Evolutionary conservation across 2,797 vertebrate species (phyloP).

Genomic region (Pampus argenteus): DNA sequence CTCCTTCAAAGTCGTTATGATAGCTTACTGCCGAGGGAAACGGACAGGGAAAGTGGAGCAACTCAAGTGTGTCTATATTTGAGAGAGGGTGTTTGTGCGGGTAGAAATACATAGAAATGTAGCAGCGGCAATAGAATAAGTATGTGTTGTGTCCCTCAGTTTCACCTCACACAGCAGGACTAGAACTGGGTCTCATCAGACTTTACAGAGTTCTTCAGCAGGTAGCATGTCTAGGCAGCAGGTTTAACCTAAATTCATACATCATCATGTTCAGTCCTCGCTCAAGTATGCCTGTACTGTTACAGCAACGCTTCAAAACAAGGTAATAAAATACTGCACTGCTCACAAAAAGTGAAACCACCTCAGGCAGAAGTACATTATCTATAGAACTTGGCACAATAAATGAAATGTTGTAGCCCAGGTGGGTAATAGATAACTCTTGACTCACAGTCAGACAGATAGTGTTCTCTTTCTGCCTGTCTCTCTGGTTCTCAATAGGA

Average conservation of each 20-base stretch:
- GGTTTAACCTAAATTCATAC: constrained; percentile 56
- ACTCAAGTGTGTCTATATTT: constrained; percentile 71
- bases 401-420: constrained; percentile 60
- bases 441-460: constrained; percentile 74
- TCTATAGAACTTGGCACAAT: constrained; percentile 65
- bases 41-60: constrained; percentile 78
- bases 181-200: constrained; percentile 59
- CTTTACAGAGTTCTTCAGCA: constrained; percentile 58
- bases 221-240: constrained; percentile 46
- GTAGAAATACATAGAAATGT: constrained; percentile 52
- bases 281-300: constrained; percentile 53
- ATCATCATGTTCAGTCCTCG: constrained; percentile 32
- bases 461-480: constrained; percentile 70
- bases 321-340: constrained; percentile 68
- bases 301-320: constrained; percentile 72
- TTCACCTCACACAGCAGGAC: constrained; percentile 63
- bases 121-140: constrained; percentile 34
- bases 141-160: constrained; percentile 31
- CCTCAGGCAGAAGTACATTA: constrained; percentile 57
- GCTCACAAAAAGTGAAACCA: constrained; percentile 69
- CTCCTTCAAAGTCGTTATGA: constrained; percentile 82
- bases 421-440: constrained; percentile 67
- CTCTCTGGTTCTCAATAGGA: constrained; percentile 67
- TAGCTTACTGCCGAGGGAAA: constrained; percentile 82
- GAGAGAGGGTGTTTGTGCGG: constrained; percentile 62